Evolutionary conservation across 2,797 vertebrate genomes (phyloP).

Genomic region (Malurus splendens): DNA sequence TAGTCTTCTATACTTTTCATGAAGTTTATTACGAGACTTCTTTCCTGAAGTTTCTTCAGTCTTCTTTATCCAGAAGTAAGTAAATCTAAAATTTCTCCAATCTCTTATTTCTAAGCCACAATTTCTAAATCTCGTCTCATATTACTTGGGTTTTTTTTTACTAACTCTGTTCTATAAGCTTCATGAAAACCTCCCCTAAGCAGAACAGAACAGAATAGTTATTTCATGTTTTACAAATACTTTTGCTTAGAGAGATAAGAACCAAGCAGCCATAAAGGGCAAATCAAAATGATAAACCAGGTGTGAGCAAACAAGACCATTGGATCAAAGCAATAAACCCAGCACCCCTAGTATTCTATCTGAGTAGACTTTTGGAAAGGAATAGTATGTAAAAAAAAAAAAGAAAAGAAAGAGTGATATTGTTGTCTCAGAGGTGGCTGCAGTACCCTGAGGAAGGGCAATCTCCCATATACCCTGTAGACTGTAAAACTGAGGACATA

Average conservation of each 20-base stretch:
- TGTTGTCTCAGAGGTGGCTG: background rate
- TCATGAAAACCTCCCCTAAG: background rate
- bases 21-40: background rate
- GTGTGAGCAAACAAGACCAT: background rate
- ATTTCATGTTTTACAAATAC: background rate
- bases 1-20: background rate
- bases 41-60: background rate
- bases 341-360: background rate
- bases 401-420: background rate
- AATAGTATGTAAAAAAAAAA: background rate
- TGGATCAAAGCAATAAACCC: background rate
- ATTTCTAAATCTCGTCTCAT: background rate
- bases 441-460: background rate
- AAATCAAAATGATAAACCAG: background rate
- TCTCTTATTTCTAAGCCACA: background rate
- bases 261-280: background rate
- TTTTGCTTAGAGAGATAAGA: background rate
- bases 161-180: background rate
- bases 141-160: background rate
- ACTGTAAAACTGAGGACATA: background rate
- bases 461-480: background rate
- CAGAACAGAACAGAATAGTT: background rate
- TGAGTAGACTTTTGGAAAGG: background rate
- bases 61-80: background rate
- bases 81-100: background rate